Evolutionary conservation across 1,140 invertebrate species (phyloP).

Genomic region (Yoshiicerus persimilis): DNA sequence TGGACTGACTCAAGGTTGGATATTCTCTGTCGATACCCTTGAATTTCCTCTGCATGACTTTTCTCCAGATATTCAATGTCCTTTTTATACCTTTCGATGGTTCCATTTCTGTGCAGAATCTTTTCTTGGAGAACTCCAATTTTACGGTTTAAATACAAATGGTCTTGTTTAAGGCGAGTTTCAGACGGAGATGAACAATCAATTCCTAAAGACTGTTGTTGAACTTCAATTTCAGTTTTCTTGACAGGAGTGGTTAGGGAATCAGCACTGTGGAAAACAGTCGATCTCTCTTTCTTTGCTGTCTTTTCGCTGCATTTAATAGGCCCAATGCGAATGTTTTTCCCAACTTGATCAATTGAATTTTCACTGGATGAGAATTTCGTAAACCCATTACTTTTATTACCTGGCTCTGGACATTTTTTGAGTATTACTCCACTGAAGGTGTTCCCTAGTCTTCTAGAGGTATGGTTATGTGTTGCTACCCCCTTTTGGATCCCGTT

Average conservation of each 20-base stretch:
- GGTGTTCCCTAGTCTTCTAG: no score
- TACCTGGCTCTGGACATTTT: background rate
- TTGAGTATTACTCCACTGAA: background rate
- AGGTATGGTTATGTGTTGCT: background rate
- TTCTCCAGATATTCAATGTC: background rate
- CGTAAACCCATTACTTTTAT: no score
- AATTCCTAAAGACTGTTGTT: conserved; percentile 81
- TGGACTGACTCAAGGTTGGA: background rate
- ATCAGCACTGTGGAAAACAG: no score
- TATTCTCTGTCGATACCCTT: background rate
- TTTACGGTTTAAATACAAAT: background rate
- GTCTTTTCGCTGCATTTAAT: no score
- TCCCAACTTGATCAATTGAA: background rate
- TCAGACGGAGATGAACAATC: conserved; percentile 71
- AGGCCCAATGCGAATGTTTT: background rate
- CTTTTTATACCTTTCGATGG: background rate
- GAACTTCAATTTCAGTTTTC: conserved; percentile 52
- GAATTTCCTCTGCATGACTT: background rate
- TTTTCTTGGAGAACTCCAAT: background rate
- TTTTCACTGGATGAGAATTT: background rate
- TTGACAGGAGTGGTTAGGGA: no score
- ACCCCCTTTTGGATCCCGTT: no score
- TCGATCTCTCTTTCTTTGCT: no score
- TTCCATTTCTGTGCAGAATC: background rate
- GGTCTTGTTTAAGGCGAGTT: background rate